phyloP scores from a whole-genome alignment of 2,113 vertebrate genomes.

The Pan paniscus region DNA sequence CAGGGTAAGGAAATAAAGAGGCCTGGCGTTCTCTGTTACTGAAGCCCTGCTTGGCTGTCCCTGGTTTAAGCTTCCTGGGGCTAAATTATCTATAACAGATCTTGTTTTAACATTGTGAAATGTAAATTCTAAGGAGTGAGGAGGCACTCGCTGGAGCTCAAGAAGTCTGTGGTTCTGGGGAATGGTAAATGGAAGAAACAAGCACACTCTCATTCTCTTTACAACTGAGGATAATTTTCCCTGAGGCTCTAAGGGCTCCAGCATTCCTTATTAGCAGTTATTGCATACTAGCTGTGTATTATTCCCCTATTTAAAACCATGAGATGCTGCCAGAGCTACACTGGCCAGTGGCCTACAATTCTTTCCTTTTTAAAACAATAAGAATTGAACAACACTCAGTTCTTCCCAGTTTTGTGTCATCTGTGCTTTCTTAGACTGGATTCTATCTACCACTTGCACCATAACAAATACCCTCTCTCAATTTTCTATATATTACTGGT shows the following conservation, averaged over 20 bases:
- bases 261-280: not conserved
- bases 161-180: not conserved
- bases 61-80: constrained; percentile 61
- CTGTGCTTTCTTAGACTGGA: not conserved
- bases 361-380: not conserved
- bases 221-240: not conserved
- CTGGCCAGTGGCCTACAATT: not conserved
- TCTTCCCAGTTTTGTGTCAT: not conserved
- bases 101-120: constrained; percentile 55
- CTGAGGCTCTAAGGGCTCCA: not conserved
- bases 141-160: not conserved
- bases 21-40: not conserved
- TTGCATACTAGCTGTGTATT: rapidly evolving
- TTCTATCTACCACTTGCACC: not conserved
- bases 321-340: not conserved
- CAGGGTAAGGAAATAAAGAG: constrained; percentile 65
- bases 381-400: not conserved
- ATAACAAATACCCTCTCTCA: not conserved
- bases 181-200: not conserved
- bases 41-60: constrained; percentile 41
- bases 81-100: constrained; percentile 59
- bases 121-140: constrained; percentile 32
- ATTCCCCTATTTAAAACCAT: not conserved
- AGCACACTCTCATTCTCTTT: not conserved
- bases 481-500: not conserved